Evolutionary conservation across 2,797 vertebrate genomes (phyloP).

Genomic region (Paramormyrops hopkinsi): DNA sequence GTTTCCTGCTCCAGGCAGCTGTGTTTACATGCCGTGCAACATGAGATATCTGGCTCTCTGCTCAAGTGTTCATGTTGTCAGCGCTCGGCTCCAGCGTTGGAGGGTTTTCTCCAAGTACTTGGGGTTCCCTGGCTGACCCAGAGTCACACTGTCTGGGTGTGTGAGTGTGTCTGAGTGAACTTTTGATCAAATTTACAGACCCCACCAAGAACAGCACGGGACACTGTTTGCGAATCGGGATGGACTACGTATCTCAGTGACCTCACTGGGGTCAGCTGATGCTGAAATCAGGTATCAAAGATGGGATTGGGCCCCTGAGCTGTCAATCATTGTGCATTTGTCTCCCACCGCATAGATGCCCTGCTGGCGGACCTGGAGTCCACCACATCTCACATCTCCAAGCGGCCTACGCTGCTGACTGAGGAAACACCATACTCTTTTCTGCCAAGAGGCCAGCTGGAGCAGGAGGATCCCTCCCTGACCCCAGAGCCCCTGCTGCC

Average conservation of each 20-base stretch:
- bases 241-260: background rate
- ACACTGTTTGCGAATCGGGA: background rate
- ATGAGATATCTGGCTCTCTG: background rate
- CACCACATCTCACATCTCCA: constrained; percentile 93
- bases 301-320: background rate
- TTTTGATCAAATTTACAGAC: background rate
- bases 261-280: background rate
- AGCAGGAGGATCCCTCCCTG: constrained; percentile 76
- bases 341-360: constrained; percentile 64
- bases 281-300: background rate
- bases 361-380: constrained; percentile 93
- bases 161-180: background rate
- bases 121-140: background rate
- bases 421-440: constrained; percentile 92
- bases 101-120: background rate
- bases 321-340: background rate
- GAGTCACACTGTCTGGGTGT: background rate
- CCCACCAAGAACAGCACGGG: background rate
- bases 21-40: background rate
- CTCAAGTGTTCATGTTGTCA: background rate
- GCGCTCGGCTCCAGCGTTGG: background rate
- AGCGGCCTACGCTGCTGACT: constrained; percentile 78
- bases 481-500: constrained; percentile 84
- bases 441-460: constrained; percentile 76
- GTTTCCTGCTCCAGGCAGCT: background rate